A percentile compares a stretch with the other conserved stretches of the same genome.
These are phyloP conservation scores for Hypocryptadius cinnamomeus DNA, from an alignment of 2,113 vertebrate species.

Conservation along the genomic window DNA sequence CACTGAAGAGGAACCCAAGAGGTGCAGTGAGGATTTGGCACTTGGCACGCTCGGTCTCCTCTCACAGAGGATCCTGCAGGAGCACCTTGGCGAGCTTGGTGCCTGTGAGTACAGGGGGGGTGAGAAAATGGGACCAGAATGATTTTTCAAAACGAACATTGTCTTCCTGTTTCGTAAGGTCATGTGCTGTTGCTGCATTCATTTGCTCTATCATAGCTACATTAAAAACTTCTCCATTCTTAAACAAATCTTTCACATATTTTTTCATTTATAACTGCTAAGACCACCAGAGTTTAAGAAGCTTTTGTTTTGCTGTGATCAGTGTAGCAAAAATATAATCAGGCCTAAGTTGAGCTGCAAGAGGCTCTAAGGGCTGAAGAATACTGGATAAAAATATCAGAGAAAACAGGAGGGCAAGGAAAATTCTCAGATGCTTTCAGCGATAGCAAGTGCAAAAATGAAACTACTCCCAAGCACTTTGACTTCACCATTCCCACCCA, in stretches of 20 bases:
- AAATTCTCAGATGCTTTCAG: not conserved
- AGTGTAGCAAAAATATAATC: not conserved
- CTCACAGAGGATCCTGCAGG: not conserved
- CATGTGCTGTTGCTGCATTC: not conserved
- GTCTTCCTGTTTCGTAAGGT: not conserved
- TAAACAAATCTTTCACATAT: not conserved
- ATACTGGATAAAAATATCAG: not conserved
- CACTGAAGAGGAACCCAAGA: not conserved
- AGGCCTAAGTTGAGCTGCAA: not conserved
- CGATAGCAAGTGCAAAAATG: not conserved
- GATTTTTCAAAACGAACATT: rapidly evolving
- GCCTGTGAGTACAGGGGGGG: not conserved
- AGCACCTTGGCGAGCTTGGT: rapidly evolving
- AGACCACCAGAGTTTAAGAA: not conserved
- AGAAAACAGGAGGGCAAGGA: not conserved
- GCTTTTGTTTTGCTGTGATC: not conserved
- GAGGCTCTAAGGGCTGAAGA: not conserved
- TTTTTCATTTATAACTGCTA: not conserved
- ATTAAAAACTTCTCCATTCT: not conserved
- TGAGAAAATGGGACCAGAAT: not conserved
- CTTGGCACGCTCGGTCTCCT: not conserved
- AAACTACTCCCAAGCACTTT: not conserved
- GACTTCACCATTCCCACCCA: not conserved
- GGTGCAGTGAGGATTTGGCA: not conserved
- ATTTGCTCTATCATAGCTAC: not conserved